A percentile compares a stretch with the other conserved stretches of the same genome.
phyloP scores from a whole-genome alignment of 1,140 invertebrate genomes.

The Agrypnia vestita region DNA sequence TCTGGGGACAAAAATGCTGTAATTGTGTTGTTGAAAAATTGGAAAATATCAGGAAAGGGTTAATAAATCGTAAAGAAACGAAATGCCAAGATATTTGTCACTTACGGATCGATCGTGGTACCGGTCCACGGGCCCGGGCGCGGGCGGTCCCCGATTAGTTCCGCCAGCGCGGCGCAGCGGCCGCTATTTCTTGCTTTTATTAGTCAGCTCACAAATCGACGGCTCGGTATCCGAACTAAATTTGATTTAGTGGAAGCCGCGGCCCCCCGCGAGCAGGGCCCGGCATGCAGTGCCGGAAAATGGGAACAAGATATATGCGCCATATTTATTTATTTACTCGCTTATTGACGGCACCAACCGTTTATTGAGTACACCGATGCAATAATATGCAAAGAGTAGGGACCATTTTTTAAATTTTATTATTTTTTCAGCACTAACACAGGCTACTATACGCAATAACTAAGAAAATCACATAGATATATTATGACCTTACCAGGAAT shows the following conservation, averaged over 20 bases:
- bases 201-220: slow-evolving; percentile 32
- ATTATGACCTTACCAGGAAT: too few species aligned
- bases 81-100: too few species aligned
- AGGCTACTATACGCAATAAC: too few species aligned
- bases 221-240: slow-evolving; percentile 20
- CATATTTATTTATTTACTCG: background rate
- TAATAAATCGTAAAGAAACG: too few species aligned
- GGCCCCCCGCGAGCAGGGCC: slow-evolving; percentile 5
- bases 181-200: slow-evolving; percentile 23
- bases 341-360: background rate
- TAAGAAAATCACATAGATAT: too few species aligned
- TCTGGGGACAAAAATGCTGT: too few species aligned
- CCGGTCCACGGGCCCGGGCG: background rate
- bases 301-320: background rate
- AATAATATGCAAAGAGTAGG: background rate
- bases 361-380: background rate
- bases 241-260: slow-evolving; percentile 30
- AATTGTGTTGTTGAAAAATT: too few species aligned
- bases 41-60: too few species aligned
- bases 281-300: background rate
- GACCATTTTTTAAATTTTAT: too few species aligned
- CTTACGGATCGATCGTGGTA: background rate
- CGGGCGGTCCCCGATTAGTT: slow-evolving; percentile 27
- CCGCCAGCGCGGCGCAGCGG: slow-evolving; percentile 1
- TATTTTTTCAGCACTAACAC: too few species aligned